Percentiles rank a stretch among this genome's conserved stretches.
Evolutionary conservation across 2,113 vertebrate species (phyloP).

Genomic region (Elaphurus davidianus): DNA sequence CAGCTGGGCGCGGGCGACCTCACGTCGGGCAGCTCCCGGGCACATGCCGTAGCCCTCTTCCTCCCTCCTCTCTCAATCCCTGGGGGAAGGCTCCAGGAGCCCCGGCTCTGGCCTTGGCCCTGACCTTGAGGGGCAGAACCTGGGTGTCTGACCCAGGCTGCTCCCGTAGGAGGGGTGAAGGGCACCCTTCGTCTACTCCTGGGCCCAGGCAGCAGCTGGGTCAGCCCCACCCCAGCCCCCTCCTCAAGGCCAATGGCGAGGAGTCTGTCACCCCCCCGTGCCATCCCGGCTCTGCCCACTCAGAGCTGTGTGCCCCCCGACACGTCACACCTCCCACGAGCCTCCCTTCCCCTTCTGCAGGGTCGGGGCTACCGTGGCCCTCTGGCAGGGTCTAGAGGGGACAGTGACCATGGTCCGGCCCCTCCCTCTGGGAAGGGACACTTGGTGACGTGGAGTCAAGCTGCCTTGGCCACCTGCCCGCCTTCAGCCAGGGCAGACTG

Average conservation of each 20-base stretch:
- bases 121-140: not conserved
- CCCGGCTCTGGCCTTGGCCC: not conserved
- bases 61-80: not conserved
- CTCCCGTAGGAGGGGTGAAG: not conserved
- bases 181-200: not conserved
- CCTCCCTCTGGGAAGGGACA: not conserved
- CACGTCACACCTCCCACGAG: not conserved
- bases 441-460: not conserved
- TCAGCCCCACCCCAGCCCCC: not conserved
- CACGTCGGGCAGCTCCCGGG: not conserved
- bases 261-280: not conserved
- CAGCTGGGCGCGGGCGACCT: not conserved
- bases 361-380: not conserved
- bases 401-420: not conserved
- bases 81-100: not conserved
- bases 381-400: not conserved
- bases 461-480: conserved; percentile 11
- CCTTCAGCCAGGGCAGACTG: not conserved
- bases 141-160: not conserved
- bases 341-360: not conserved
- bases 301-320: not conserved
- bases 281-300: not conserved
- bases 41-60: not conserved
- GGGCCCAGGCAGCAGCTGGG: not conserved
- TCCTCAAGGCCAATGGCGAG: not conserved